Conservation (phyloP, 1,140 invertebrate genomes). For the Bombus terrestris region DNA sequence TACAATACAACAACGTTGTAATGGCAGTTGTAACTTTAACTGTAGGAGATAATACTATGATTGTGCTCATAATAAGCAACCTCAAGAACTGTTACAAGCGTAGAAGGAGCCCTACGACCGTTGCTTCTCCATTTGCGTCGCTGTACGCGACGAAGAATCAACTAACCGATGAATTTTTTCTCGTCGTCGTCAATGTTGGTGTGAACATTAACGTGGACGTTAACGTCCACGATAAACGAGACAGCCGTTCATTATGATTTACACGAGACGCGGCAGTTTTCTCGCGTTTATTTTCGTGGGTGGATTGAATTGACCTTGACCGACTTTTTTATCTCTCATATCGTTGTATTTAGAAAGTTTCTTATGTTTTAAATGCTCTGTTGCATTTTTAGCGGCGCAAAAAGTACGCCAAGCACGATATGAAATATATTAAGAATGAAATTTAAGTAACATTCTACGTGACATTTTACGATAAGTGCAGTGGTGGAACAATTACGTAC, state of each 20-base stretch:
- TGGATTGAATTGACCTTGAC: constrained; percentile 6
- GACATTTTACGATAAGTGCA: neutral
- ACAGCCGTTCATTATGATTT: constrained; percentile 9
- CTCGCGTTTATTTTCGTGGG: constrained; percentile 15
- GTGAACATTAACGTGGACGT: neutral
- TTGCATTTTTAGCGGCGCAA: neutral
- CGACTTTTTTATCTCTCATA: neutral
- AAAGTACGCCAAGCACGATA: neutral
- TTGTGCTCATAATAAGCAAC: neutral
- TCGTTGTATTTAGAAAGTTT: neutral
- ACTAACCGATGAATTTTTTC: neutral
- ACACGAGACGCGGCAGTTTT: neutral
- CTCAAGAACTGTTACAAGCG: neutral
- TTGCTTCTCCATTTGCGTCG: too few species aligned
- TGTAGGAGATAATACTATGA: constrained; percentile 19
- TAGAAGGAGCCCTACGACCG: neutral
- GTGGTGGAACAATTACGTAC: neutral
- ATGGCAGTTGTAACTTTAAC: constrained; percentile 10
- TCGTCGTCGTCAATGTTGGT: neutral
- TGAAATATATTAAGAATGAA: neutral
- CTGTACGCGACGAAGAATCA: neutral
- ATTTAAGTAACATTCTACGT: neutral
- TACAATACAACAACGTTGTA: constrained; percentile 24
- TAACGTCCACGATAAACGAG: neutral
- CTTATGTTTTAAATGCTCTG: neutral